A percentile compares a stretch with the other conserved stretches of the same genome.
These are phyloP conservation scores for Sebastes schlegelii DNA, from an alignment of 2,113 vertebrate genomes.

Conservation along the genomic window DNA sequence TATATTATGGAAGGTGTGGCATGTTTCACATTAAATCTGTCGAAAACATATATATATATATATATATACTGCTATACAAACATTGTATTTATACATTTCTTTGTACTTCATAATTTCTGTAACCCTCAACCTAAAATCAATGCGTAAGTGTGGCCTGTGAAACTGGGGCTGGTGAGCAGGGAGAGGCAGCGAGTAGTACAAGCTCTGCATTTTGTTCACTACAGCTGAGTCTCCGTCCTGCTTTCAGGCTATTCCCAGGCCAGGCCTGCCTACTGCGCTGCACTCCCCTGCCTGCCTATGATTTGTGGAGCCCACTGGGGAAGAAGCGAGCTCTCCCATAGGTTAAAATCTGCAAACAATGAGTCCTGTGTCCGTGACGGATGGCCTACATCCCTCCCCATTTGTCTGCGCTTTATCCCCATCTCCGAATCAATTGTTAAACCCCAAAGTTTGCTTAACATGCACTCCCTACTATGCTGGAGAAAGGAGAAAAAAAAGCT, in stretches of 20 bases:
- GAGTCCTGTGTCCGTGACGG: conserved; percentile 79
- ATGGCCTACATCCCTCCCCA: conserved; percentile 84
- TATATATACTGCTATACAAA: not conserved
- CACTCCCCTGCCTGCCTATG: conserved; percentile 75
- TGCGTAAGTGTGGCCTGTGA: conserved; percentile 44
- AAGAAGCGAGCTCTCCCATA: conserved; percentile 80
- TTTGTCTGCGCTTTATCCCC: conserved; percentile 84
- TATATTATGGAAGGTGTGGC: not conserved
- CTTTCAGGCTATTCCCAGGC: conserved; percentile 74
- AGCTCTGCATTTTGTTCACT: conserved; percentile 73
- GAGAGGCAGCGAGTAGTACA: conserved; percentile 66
- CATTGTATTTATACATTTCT: not conserved
- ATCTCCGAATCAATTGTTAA: conserved; percentile 82
- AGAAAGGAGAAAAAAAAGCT: not conserved
- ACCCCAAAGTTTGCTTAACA: conserved; percentile 80
- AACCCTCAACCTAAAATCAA: conserved; percentile 49
- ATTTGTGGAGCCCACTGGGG: conserved; percentile 84
- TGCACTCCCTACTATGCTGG: conserved; percentile 58
- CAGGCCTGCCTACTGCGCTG: conserved; percentile 69
- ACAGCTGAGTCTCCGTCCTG: conserved; percentile 75
- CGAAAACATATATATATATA: too few species aligned
- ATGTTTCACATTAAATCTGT: too few species aligned
- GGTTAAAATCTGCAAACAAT: conserved; percentile 87
- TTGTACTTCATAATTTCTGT: conserved; percentile 12
- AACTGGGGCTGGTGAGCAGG: conserved; percentile 61